phyloP scores from a whole-genome alignment of 2,797 vertebrate genomes.

The Sebastes ruberrimus region DNA sequence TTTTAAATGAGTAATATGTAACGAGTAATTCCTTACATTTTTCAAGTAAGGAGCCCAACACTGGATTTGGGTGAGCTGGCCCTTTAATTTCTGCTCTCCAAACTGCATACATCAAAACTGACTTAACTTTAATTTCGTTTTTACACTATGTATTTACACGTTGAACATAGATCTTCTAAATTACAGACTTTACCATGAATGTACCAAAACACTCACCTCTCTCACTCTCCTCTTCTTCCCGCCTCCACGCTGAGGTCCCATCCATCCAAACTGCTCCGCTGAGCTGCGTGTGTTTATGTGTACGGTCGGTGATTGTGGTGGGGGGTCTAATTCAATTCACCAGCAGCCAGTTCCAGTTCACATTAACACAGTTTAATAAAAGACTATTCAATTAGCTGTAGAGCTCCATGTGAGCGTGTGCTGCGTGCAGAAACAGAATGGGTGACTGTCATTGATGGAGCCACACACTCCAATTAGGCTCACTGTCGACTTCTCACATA shows the following conservation, averaged over 20 bases:
- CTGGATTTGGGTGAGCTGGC: not conserved
- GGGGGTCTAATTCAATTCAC: conserved; percentile 75
- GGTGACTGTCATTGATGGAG: conserved; percentile 65
- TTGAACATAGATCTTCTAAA: not conserved
- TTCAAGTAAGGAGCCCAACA: not conserved
- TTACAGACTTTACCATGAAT: not conserved
- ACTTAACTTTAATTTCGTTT: not conserved
- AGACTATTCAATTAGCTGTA: conserved; percentile 76
- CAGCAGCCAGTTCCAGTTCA: conserved; percentile 68
- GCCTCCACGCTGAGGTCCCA: not conserved
- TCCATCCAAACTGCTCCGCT: conserved; percentile 27
- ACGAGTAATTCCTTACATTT: not conserved
- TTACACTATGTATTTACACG: not conserved
- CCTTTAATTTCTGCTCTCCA: not conserved
- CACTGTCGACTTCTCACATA: conserved; percentile 66
- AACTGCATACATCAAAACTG: not conserved
- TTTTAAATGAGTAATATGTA: not conserved
- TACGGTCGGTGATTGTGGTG: conserved; percentile 15
- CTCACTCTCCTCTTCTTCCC: not conserved
- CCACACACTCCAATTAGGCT: conserved; percentile 74
- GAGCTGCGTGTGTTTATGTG: conserved; percentile 39
- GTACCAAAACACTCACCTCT: conserved; percentile 20
- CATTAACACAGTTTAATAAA: conserved; percentile 80
- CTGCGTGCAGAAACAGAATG: conserved; percentile 48
- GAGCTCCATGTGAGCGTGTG: conserved; percentile 52